phyloP scores from a whole-genome alignment of 2,113 vertebrate species.

The Oncorhynchus nerka region DNA sequence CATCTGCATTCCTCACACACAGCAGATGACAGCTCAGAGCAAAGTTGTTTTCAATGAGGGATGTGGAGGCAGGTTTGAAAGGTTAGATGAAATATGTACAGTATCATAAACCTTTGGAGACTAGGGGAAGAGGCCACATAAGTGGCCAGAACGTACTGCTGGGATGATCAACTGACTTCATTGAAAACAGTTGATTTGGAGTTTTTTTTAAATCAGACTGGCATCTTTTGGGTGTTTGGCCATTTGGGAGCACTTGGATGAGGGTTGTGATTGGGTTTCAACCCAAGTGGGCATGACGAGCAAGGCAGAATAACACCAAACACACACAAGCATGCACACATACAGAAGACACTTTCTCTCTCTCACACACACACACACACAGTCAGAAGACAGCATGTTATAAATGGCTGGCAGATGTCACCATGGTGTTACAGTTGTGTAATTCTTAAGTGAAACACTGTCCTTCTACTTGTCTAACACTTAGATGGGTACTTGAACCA shows the following conservation, averaged over 20 bases:
- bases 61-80: constrained; percentile 23
- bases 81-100: constrained; percentile 18
- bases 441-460: not conserved
- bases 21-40: constrained; percentile 48
- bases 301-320: too few relatives aligned
- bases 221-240: not conserved
- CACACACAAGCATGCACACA: too few relatives aligned
- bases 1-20: constrained; percentile 26
- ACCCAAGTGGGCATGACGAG: too few relatives aligned
- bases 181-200: too few relatives aligned
- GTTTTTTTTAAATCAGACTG: not conserved
- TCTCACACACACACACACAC: not conserved
- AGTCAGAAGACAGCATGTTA: not conserved
- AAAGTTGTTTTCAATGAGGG: constrained; percentile 7
- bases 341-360: too few relatives aligned
- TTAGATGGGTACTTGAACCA: not conserved
- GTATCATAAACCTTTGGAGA: constrained; percentile 40
- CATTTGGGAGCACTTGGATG: not conserved
- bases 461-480: not conserved
- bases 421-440: not conserved
- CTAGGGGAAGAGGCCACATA: constrained; percentile 12
- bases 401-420: not conserved
- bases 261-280: not conserved
- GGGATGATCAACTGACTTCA: too few relatives aligned
- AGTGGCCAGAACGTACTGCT: too few relatives aligned